A percentile compares a stretch with the other conserved stretches of the same genome.
Conservation (phyloP, 1,140 invertebrate species). For the Cherax destructor region DNA sequence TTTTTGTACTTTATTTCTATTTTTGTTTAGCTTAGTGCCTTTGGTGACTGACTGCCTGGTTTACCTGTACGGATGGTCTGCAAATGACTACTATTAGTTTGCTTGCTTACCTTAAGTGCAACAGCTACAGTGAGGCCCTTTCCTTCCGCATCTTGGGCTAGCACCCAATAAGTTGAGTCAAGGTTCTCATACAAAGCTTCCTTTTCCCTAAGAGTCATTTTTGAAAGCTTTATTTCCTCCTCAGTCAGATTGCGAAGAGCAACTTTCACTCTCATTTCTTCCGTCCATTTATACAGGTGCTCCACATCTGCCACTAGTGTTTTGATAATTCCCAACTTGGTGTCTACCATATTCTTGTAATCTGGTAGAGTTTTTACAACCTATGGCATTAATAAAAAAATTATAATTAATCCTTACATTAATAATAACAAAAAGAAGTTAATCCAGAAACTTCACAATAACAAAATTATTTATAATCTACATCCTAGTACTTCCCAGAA, state of each 20-base stretch:
- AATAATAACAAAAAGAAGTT: too few species aligned
- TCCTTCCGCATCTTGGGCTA: conserved; percentile 49
- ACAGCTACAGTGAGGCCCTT: conserved; percentile 49
- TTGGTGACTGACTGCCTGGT: background rate
- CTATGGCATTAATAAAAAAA: background rate
- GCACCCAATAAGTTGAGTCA: conserved; percentile 50
- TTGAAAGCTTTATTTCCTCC: conserved; percentile 30
- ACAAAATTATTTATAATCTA: too few species aligned
- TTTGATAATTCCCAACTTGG: conserved; percentile 50
- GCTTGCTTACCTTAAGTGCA: conserved; percentile 40
- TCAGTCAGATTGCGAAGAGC: conserved; percentile 26
- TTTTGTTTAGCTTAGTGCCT: background rate
- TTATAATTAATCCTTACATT: too few species aligned
- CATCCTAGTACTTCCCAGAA: too few species aligned
- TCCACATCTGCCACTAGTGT: conserved; percentile 50
- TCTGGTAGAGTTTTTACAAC: conserved; percentile 32
- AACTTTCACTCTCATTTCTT: conserved; percentile 46
- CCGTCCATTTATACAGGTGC: conserved; percentile 53
- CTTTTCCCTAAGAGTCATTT: conserved; percentile 41
- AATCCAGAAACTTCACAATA: too few species aligned
- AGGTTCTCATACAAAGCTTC: conserved; percentile 49
- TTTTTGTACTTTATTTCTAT: too few species aligned
- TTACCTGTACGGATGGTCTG: background rate
- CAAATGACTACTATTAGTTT: background rate
- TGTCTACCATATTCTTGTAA: conserved; percentile 41